phyloP scores from a whole-genome alignment of 2,888 invertebrate species.

The Nomada flava region DNA sequence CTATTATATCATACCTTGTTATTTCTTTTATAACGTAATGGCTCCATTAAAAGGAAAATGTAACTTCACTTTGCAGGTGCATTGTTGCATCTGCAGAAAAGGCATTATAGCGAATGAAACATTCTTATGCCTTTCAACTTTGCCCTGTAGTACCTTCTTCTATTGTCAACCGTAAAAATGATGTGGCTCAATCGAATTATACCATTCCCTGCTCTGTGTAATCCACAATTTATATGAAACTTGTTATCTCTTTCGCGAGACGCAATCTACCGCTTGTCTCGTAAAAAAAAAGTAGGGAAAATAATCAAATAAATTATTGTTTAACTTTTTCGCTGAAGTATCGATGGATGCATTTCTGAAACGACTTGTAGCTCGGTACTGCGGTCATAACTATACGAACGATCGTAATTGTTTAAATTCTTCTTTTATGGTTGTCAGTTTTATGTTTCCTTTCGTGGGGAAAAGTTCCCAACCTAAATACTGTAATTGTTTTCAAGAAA shows the following conservation, averaged over 20 bases:
- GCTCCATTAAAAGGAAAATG: neutral
- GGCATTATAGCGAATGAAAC: neutral
- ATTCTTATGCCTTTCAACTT: neutral
- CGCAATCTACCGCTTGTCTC: no score
- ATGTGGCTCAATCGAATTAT: neutral
- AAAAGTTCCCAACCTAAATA: no score
- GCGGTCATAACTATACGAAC: no score
- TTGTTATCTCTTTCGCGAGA: neutral
- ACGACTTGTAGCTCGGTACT: no score
- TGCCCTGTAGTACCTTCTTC: neutral
- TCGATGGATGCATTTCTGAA: no score
- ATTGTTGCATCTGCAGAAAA: neutral
- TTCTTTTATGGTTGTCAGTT: no score
- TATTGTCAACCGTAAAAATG: conserved; percentile 1
- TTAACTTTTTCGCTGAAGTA: no score
- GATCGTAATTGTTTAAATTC: no score
- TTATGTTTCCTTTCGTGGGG: no score
- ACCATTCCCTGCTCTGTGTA: neutral
- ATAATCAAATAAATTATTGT: no score
- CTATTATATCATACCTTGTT: neutral
- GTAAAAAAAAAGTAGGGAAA: no score
- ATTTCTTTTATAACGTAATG: neutral
- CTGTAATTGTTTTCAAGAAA: no score
- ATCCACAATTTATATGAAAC: neutral
- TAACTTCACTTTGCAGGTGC: neutral